Conservation (phyloP, 2,797 vertebrate genomes). For the Lemur catta region DNA sequence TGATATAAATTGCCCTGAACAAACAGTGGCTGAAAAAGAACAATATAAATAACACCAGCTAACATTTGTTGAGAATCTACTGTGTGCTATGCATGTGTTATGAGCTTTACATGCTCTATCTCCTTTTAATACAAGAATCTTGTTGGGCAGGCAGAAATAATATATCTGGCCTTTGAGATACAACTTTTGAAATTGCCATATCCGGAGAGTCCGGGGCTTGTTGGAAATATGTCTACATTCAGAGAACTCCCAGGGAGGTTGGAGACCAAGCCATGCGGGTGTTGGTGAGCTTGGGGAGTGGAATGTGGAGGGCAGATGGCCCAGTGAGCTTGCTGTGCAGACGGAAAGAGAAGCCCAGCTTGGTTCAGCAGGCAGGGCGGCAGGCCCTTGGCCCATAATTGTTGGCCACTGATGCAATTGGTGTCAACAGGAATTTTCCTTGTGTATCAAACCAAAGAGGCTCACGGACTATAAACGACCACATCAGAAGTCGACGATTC, state of each 20-base stretch:
- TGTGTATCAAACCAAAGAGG: background rate
- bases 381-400: background rate
- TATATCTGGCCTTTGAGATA: background rate
- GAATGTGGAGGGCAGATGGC: background rate
- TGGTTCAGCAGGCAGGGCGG: background rate
- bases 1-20: background rate
- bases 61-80: background rate
- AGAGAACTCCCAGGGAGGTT: background rate
- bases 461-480: background rate
- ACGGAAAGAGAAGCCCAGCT: background rate
- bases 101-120: background rate
- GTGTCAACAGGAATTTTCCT: constrained; percentile 35
- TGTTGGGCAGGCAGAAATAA: background rate
- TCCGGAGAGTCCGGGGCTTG: background rate
- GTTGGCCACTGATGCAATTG: constrained; percentile 4
- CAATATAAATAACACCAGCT: background rate
- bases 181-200: background rate
- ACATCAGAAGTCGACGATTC: background rate
- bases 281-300: background rate
- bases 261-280: background rate
- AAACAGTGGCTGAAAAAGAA: background rate
- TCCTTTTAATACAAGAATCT: background rate
- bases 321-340: background rate
- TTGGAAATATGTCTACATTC: background rate
- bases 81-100: background rate